Evolutionary conservation across 2,888 invertebrate genomes (phyloP), one percentile per base, ranked within the genome.

Genomic region (Cantharis lateralis): DNA sequence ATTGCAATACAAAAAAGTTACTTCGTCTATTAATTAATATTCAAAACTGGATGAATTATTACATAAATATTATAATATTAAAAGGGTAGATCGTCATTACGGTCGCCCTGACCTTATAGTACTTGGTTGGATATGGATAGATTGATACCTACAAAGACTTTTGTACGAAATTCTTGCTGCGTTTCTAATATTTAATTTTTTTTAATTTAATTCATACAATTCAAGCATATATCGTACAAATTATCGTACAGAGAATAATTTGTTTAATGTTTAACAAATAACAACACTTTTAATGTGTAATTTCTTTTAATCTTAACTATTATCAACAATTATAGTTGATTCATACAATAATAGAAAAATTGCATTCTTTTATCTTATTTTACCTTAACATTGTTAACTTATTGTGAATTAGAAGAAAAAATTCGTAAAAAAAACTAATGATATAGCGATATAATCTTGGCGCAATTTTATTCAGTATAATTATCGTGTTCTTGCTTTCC

Each of bases 401-500:
- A 28, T 28, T 2, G 10, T 28, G 26, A 28, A 3, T 28, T 28
- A 28, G 10, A 28, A 10, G 26, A 10, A 28, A 28, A 28, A 10
- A 28, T 10, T 28, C 3, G 26, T 10, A 32, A 13, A 32, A 32
- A n/a, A 32, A 13, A 0, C 0, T 32, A 32, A 32, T 32, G 13
- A 3, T 13, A 7, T 7, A 7, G 5, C 4, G n/a, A 48, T 48
- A 7, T n/a, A n/a, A 48, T 48, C n/a, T 2, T 48, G 1, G 48
- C n/a, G 7, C 13, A 48, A 48, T 48, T 24, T 48, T 48, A 48
- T 48, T 48, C 48, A 48, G n/a, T 48, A n/a, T 48, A 48, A 48
- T 48, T 48, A 48, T n/a, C n/a, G n/a, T 48, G 48, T 48, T 48
- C 48, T n/a, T 48, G 48, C 48, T 64, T 64, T 64, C 85, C 87